Evolutionary conservation across 2,888 invertebrate genomes (phyloP), one percentile per base, ranked within the genome.

Genomic region (Scaptodrosophila latifasciaeformis): DNA sequence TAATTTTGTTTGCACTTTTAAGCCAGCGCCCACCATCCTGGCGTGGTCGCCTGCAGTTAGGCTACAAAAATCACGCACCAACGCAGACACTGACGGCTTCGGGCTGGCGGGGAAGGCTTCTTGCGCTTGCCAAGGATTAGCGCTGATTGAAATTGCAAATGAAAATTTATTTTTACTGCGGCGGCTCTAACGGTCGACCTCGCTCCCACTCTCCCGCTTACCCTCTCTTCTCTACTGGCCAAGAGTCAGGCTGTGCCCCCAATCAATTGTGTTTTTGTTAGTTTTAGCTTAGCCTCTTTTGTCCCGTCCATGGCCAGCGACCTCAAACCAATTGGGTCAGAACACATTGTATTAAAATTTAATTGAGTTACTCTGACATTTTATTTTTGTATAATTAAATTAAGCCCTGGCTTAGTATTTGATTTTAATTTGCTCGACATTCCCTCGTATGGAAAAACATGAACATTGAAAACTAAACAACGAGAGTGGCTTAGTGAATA

Each of bases 81-180:
- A 39, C 27, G 49, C 31, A 46, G 34, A 10, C 59, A 37, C 37
- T 31, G 54, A 35, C 51, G 45, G 46, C 53, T 46, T 50, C 62
- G 10, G 42, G 12, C 13, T 17, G 17, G 12, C 4, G 13, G 13
- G 12, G 35, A 15, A 29, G 17, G 71, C 64, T 67, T 77, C 72
- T 76, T 72, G 79, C 79, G 76, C 79, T 71, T 79, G 77, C 76
- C 69, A 71, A 79, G 84, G 83, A 83, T 83, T 83, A 84, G 75
- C 82, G 77, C 82, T 84, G 83, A 83, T 83, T 84, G 84, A 84
- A 83, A 84, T 84, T 84, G 84, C 82, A 83, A 84, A 84, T 83
- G 82, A 84, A 84, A 83, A 84, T 82, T 83, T 84, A 83, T 84
- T 81, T 81, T 77, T 71, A 75, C 81, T 80, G 78, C 66, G 59